These are phyloP conservation scores for Hemicentrotus pulcherrimus DNA, from an alignment of 35 echinoderm and acorn worm species.

Conservation along the genomic window DNA sequence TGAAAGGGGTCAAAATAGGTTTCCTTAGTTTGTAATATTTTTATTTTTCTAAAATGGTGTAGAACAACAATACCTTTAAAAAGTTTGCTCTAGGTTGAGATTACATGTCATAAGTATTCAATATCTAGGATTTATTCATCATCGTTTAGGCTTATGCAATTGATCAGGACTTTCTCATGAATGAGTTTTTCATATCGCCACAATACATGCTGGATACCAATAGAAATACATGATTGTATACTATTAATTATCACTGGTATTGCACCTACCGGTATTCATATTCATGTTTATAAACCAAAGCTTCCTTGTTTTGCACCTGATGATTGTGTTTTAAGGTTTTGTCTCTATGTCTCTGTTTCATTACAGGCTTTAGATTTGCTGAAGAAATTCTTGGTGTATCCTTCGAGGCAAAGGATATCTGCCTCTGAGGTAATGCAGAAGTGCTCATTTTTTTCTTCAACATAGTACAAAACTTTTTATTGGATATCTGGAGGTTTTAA, in stretches of 20 bases:
- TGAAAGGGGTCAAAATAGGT: too few species aligned
- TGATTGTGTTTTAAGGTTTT: not conserved
- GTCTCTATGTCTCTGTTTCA: not conserved
- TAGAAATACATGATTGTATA: not conserved
- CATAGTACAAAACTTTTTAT: too few species aligned
- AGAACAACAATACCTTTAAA: too few species aligned
- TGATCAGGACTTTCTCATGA: too few species aligned
- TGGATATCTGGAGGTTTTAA: too few species aligned
- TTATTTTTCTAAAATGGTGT: too few species aligned
- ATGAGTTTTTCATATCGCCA: too few species aligned
- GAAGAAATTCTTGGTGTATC: slow-evolving; percentile 95
- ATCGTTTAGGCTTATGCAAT: too few species aligned
- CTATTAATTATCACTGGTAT: not conserved
- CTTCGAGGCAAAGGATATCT: slow-evolving; percentile 97
- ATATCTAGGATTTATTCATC: too few species aligned
- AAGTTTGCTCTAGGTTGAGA: too few species aligned
- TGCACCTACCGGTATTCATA: not conserved
- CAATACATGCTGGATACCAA: not conserved
- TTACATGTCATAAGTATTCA: too few species aligned
- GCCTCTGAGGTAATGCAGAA: slow-evolving; percentile 70
- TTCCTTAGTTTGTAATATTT: too few species aligned
- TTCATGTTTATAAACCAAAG: not conserved
- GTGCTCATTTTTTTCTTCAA: not conserved
- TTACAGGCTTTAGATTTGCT: slow-evolving; percentile 85
- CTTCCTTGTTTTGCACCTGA: not conserved